These are phyloP conservation scores for Drosophila novamexicana DNA, from an alignment of 1,140 invertebrate species.

Conservation along the genomic window DNA sequence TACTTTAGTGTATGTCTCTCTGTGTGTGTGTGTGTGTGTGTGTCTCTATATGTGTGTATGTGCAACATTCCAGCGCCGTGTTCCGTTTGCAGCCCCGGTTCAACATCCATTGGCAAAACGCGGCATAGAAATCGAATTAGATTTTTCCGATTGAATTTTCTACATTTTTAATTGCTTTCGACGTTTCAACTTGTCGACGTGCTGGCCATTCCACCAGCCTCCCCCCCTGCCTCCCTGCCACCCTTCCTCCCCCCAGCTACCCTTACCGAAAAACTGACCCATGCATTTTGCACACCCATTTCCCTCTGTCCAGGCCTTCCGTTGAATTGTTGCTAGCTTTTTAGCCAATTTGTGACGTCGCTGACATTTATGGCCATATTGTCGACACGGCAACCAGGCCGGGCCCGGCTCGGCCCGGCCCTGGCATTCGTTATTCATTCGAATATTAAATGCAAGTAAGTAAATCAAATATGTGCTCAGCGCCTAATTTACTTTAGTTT, in stretches of 20 bases:
- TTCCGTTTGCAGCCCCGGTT: slow-evolving; percentile 44
- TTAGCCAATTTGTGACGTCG: slow-evolving; percentile 68
- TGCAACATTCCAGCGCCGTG: slow-evolving; percentile 69
- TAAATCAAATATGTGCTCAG: slow-evolving; percentile 71
- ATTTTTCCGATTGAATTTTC: slow-evolving; percentile 83
- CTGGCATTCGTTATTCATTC: slow-evolving; percentile 42
- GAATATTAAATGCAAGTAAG: slow-evolving; percentile 75
- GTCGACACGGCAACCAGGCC: neutral
- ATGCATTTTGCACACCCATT: slow-evolving; percentile 6
- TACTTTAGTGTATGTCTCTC: slow-evolving; percentile 18
- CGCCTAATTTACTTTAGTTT: slow-evolving; percentile 71
- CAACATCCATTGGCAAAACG: slow-evolving; percentile 74
- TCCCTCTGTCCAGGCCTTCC: neutral
- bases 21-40: neutral
- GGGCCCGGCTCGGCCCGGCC: neutral
- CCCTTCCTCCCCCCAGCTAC: neutral
- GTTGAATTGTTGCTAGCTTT: slow-evolving; percentile 61
- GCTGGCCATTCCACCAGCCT: slow-evolving; percentile 5
- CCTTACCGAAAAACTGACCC: slow-evolving; percentile 1
- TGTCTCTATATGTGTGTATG: slow-evolving; percentile 32
- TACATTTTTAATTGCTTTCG: slow-evolving; percentile 83
- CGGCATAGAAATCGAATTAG: slow-evolving; percentile 82
- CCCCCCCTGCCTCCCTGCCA: neutral
- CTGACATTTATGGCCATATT: slow-evolving; percentile 67
- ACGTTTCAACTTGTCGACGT: slow-evolving; percentile 78